Evolutionary conservation across 2,888 invertebrate genomes (phyloP), one percentile per base, ranked within the genome.

Genomic region (Dryococelus australis): DNA sequence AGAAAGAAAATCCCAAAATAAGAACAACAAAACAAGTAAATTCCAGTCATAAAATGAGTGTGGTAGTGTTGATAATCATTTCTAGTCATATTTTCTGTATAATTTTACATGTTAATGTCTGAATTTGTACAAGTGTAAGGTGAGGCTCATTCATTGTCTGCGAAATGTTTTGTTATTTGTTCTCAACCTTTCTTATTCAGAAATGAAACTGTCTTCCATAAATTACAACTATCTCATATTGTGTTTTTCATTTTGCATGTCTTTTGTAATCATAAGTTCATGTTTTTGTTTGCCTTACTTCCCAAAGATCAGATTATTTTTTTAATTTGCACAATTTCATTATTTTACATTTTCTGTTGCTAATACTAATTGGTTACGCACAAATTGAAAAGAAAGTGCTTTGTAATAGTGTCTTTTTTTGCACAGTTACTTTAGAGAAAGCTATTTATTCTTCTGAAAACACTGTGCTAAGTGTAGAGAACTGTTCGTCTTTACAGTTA

Each of bases 111-210:
- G 8, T 65, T 65, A 65, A 20, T 65, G n/a, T 65, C 65, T 65
- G 65, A 65, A 65, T 65, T n/a, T 20, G 65, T 65, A 65, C 65
- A 65, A 65, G 65, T 65, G 65, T 65, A 65, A 65, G 65, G 65
- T 65, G n/a, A 65, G 65, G 65, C 65, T n/a, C 20, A n/a, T 65
- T 65, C 24, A 65, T n/a, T 65, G 65, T 65, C 20, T 65, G 65
- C 24, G 65, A 65, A 65, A 20, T 20, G 16, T 20, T 65, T 65
- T 65, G 20, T 65, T 65, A 65, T 47, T 47, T 47, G 47, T 47
- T 47, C 47, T 16, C 47, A 47, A 47, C 65, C 10, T 65, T 65
- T 65, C 47, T 65, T 24, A 65, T 65, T n/a, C 65, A 65, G 20
- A 65, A 65, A 16, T 24, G 20, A 47, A n/a, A 65, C 6, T 65